Conservation (phyloP, 1,140 invertebrate genomes). For the Pogonognathellus flavescens region DNA sequence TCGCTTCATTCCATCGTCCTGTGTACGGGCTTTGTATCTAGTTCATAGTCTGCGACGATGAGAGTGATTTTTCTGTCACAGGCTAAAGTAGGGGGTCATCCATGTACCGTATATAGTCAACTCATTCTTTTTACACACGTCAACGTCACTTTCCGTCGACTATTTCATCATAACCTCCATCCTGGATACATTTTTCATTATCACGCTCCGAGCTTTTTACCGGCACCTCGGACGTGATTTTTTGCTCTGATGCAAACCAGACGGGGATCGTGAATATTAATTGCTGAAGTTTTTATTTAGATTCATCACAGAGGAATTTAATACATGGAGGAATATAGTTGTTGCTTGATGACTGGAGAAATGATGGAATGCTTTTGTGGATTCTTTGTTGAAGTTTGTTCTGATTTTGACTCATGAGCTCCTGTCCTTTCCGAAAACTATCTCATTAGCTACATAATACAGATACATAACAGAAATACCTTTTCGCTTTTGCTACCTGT, state of each 20-base stretch:
- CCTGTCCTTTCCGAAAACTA: slow-evolving; percentile 49
- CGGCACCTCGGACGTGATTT: background rate
- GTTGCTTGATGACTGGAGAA: slow-evolving; percentile 15
- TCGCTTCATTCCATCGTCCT: slow-evolving; percentile 11
- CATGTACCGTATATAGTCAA: background rate
- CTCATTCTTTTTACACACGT: slow-evolving; percentile 16
- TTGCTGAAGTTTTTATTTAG: background rate
- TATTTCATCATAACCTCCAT: slow-evolving; percentile 24
- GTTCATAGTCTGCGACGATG: slow-evolving; percentile 22
- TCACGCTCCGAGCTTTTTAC: background rate
- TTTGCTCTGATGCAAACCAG: background rate
- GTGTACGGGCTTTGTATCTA: background rate
- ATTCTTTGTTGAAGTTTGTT: slow-evolving; percentile 41
- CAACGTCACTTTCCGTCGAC: background rate
- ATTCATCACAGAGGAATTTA: background rate
- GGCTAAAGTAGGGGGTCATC: slow-evolving; percentile 44
- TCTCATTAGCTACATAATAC: slow-evolving; percentile 49
- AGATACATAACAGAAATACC: slow-evolving; percentile 42
- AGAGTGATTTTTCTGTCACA: slow-evolving; percentile 44
- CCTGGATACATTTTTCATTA: background rate
- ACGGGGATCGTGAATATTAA: background rate
- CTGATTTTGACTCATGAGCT: slow-evolving; percentile 44
- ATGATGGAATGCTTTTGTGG: slow-evolving; percentile 16
- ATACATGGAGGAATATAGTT: background rate
- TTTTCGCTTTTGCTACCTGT: slow-evolving; percentile 41